Evolutionary conservation across 2,888 invertebrate genomes (phyloP).

Genomic region (Oconnorella tubifera): DNA sequence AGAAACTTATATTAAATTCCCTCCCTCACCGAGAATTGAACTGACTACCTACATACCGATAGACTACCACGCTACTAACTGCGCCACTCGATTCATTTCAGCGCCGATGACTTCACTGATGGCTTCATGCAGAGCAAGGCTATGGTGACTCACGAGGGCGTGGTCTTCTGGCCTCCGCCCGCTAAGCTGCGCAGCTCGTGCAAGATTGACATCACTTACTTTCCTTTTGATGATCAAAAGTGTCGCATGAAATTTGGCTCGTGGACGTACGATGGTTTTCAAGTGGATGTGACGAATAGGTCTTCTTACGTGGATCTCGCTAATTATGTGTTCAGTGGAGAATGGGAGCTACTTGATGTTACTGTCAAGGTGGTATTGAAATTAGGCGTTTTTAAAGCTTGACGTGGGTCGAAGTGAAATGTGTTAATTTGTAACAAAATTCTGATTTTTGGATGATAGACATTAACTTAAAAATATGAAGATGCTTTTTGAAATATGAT

Average conservation of each 20-base stretch:
- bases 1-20: too few species aligned
- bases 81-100: too few species aligned
- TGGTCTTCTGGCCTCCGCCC: slow-evolving; percentile 63
- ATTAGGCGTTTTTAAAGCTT: too few species aligned
- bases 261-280: slow-evolving; percentile 60
- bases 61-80: too few species aligned
- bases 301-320: slow-evolving; percentile 59
- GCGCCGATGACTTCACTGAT: slow-evolving; percentile 62
- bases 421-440: too few species aligned
- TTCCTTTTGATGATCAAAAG: slow-evolving; percentile 62
- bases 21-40: too few species aligned
- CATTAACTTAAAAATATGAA: too few species aligned
- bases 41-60: too few species aligned
- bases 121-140: slow-evolving; percentile 63
- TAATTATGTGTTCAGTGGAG: slow-evolving; percentile 60
- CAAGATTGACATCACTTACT: slow-evolving; percentile 62
- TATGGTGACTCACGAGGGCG: slow-evolving; percentile 60
- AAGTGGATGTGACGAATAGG: slow-evolving; percentile 49
- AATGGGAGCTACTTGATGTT: slow-evolving; percentile 61
- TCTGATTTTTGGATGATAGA: too few species aligned
- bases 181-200: slow-evolving; percentile 62
- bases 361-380: slow-evolving; percentile 44
- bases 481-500: too few species aligned
- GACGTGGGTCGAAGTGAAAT: too few species aligned
- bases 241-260: slow-evolving; percentile 61